Percentiles rank a stretch among this genome's conserved stretches.
Evolutionary conservation across 2,113 vertebrate genomes (phyloP).

Genomic region (Malurus cyaneus): DNA sequence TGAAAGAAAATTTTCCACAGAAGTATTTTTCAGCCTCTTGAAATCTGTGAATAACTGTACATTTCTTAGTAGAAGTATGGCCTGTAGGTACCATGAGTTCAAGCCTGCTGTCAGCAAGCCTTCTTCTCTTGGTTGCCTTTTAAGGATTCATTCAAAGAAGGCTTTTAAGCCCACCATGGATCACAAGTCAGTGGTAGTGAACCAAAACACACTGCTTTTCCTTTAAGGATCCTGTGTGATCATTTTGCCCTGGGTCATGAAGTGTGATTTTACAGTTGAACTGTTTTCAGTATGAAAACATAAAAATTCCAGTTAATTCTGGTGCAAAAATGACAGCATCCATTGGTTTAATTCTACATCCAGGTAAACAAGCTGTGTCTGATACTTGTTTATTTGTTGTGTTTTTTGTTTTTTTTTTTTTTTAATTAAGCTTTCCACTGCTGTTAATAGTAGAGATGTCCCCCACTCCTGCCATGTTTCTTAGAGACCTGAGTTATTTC

Average conservation of each 20-base stretch:
- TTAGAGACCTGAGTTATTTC: constrained; percentile 6
- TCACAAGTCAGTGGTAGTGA: background rate
- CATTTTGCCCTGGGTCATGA: background rate
- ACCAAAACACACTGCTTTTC: background rate
- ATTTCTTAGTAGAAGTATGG: background rate
- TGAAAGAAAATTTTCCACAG: background rate
- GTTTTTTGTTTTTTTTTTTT: background rate
- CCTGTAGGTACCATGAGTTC: accelerated
- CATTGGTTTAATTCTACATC: background rate
- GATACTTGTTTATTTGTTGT: no score
- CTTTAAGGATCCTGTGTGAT: background rate
- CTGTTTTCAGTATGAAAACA: background rate
- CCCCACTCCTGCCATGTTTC: background rate
- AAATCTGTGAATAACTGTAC: background rate
- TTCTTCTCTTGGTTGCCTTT: background rate
- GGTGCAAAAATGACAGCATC: background rate
- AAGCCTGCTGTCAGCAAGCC: background rate
- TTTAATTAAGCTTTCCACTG: background rate
- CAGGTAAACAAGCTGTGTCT: background rate
- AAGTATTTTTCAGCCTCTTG: background rate
- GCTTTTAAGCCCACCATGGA: background rate
- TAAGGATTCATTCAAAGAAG: background rate
- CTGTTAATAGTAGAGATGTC: background rate
- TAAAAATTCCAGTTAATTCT: background rate
- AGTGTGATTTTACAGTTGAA: background rate